A percentile compares a stretch with the other conserved stretches of the same genome.
Evolutionary conservation across 2,888 invertebrate species (phyloP).

Genomic region (Carabus problematicus): DNA sequence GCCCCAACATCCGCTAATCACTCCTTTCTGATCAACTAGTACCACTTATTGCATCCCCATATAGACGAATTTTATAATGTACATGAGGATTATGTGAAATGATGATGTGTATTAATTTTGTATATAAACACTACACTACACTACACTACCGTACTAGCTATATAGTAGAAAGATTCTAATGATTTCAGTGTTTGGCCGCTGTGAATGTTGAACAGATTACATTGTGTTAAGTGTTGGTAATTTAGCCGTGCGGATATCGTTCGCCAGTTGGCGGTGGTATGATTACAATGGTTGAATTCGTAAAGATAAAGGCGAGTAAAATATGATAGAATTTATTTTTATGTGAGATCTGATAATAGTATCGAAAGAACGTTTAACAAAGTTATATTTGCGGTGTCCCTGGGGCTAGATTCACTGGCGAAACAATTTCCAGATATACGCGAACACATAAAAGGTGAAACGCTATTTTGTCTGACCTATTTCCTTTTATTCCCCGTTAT

Average conservation of each 20-base stretch:
- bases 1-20: too few relatives aligned
- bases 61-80: too few relatives aligned
- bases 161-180: too few relatives aligned
- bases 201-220: too few relatives aligned
- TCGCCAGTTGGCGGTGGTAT: not conserved
- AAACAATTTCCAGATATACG: constrained; percentile 34
- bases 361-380: constrained; percentile 40
- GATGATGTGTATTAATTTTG: too few relatives aligned
- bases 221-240: constrained; percentile 1
- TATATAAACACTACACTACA: too few relatives aligned
- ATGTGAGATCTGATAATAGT: constrained; percentile 38
- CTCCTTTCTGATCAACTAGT: too few relatives aligned
- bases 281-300: constrained; percentile 28
- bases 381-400: constrained; percentile 36
- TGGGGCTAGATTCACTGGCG: constrained; percentile 23
- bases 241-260: not conserved
- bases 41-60: too few relatives aligned
- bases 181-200: too few relatives aligned
- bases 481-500: constrained; percentile 18
- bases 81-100: too few relatives aligned
- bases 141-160: too few relatives aligned
- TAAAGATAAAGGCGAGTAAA: constrained; percentile 10
- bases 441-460: constrained; percentile 35
- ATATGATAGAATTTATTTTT: constrained; percentile 40
- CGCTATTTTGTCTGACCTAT: constrained; percentile 38